Evolutionary conservation across 2,113 vertebrate species (phyloP).

Genomic region (Cryptotis parvus): DNA sequence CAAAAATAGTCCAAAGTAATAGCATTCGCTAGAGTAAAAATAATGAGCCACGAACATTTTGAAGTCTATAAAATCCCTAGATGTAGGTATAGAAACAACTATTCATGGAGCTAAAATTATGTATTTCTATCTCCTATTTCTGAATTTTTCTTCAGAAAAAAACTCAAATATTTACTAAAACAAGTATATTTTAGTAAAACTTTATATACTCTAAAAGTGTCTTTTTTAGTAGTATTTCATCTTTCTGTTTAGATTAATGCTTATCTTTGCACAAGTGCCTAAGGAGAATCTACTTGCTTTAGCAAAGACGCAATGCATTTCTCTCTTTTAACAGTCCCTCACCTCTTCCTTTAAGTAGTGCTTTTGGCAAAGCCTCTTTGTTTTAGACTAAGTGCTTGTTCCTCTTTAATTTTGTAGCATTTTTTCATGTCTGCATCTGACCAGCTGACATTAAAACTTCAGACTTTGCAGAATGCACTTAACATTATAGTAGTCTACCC

Average conservation of each 20-base stretch:
- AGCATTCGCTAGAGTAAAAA: background rate
- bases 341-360: conserved; percentile 16
- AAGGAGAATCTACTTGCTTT: conserved; percentile 13
- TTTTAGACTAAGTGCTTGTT: background rate
- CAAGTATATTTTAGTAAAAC: conserved; percentile 31
- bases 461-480: conserved; percentile 52
- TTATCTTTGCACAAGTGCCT: conserved; percentile 2
- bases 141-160: conserved; percentile 30
- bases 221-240: conserved; percentile 39
- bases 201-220: conserved; percentile 29
- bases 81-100: background rate
- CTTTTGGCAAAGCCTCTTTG: background rate
- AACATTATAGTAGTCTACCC: conserved; percentile 55
- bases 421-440: conserved; percentile 32
- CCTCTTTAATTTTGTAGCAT: background rate
- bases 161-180: conserved; percentile 42
- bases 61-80: background rate
- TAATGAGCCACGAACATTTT: too few relatives aligned
- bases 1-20: background rate
- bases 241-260: conserved; percentile 19
- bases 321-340: background rate
- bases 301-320: conserved; percentile 24
- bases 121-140: background rate
- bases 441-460: conserved; percentile 4
- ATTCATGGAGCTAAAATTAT: background rate